Base-by-base conservation (phyloP, 2,888 invertebrate species). In the Sipha maydis region DNA sequence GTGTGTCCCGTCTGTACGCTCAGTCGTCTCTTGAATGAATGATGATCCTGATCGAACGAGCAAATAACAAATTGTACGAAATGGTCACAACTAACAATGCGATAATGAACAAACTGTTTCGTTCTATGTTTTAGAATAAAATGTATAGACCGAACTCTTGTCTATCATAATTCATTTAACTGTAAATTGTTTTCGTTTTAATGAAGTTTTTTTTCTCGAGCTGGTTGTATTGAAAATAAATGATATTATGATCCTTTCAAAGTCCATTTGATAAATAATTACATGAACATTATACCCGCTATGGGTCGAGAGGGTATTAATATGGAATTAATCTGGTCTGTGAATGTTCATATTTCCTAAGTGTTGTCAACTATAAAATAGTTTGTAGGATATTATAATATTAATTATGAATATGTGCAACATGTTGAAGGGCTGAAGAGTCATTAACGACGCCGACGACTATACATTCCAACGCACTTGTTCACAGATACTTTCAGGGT, bases 341-440 rank as follows among this genome's bases (percentile, higher is more conserved):
- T 76, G 76, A 41, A 76, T 41, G 41, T 84, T 84, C 38, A 76
- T 56, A 83, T 84, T 61, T 84, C 17, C 41, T 21, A 84, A 84
- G 84, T 84, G 76, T 61, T 67, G 76, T 84, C 84, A 61, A 76
- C 61, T 71, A 71, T 25, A 61, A 61, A 83, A 76, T 21, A 61
- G 76, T 76, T 80, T 28, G 28, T 69, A 17, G 67, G 54, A 56
- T 61, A 38, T 38, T 41, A 19, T 38, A 75, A 28, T 84, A 76
- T 41, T 84, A 61, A 84, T 84, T 84, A 76, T 41, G 34, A 76
- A 41, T 31, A 48, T 83, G 71, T 71, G 54, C 61, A 75, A 38
- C 34, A 28, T 34, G 61, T 76, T 41, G 61, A 67, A 84, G 84
- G 84, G 84, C 61, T 84, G 84, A 8, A 34, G 84, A 38, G 84